Base-by-base conservation (phyloP, 2,113 vertebrate genomes). In the Perca schrenkii region DNA sequence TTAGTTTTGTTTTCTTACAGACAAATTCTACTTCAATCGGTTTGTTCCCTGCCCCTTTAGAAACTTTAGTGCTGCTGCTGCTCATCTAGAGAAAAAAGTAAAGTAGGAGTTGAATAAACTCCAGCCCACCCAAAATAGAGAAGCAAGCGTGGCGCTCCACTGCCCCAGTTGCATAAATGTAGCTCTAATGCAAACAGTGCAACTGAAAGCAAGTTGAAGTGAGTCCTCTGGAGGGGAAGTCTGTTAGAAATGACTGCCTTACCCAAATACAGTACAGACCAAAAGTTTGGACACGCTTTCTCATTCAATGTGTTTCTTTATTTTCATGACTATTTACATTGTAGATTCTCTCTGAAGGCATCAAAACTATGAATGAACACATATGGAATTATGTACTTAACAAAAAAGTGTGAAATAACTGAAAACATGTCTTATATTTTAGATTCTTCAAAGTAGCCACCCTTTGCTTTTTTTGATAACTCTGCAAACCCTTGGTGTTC, bases 111-210 rank as follows among this genome's bases (percentile, higher is more conserved):
- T 71, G 31, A 72, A 70, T 52, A 74, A 74, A 86, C 49, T 60
- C 58, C 47, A 43, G 22, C 52, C 22, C 25, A 80, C 70, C 79
- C 71, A 72, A 90, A 90, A 88, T 81, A 88, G 75, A 86, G 62
- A 52, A 60, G 31, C 47, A 70, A 80, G 53, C 60, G 76, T 71
- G 7, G 49, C 11, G 65, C 74, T 60, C 75, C 65, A 65, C 69
- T 92, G 89, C 49, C 88, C 86, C 72, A 90, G 61, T 81, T 92
- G 53, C 76, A 88, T 81, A 68, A 86, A 86, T 71, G 52, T 65
- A 49, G 68, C 73, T 72, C 3, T 52, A 60, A 85, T 77, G 16
- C 73, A 70, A 19, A 61, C 70, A 74, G 77, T 50, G 34, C 52
- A 56, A 47, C 54, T 72, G 40, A 46, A 68, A 62, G 63, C 34